Percentiles rank a stretch among this genome's conserved stretches.
Conservation (phyloP, 2,888 invertebrate species). For the Papilio gigon region DNA sequence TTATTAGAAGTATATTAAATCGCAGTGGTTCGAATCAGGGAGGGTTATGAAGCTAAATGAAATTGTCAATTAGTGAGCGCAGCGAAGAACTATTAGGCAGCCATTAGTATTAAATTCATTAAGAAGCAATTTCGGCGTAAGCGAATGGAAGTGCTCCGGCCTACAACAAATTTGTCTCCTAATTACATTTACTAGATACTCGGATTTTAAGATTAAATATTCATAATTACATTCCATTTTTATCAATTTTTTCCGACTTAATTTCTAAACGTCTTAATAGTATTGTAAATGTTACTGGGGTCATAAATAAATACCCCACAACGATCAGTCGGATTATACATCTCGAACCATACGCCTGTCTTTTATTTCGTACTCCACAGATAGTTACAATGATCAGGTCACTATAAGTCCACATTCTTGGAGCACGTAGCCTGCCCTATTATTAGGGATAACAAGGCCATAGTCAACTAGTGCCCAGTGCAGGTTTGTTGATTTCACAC, state of each 20-base stretch:
- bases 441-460: no score
- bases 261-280: neutral
- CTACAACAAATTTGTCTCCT: conserved; percentile 26
- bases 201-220: conserved; percentile 14
- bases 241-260: neutral
- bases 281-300: no score
- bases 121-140: conserved; percentile 37
- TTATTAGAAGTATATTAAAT: conserved; percentile 18
- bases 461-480: no score
- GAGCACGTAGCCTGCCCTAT: no score
- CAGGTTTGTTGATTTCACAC: no score
- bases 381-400: no score
- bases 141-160: conserved; percentile 26
- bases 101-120: conserved; percentile 40
- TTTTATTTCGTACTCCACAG: no score
- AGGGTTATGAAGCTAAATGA: conserved; percentile 28
- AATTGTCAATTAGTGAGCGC: conserved; percentile 41
- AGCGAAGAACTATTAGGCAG: conserved; percentile 39
- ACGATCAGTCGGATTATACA: no score
- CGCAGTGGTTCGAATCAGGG: conserved; percentile 6
- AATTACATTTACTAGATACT: conserved; percentile 9
- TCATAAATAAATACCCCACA: no score
- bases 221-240: conserved; percentile 2
- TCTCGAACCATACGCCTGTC: no score
- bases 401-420: no score